These are phyloP conservation scores for Hypanus sabinus DNA, from an alignment of 2,113 vertebrate species.

Conservation along the genomic window DNA sequence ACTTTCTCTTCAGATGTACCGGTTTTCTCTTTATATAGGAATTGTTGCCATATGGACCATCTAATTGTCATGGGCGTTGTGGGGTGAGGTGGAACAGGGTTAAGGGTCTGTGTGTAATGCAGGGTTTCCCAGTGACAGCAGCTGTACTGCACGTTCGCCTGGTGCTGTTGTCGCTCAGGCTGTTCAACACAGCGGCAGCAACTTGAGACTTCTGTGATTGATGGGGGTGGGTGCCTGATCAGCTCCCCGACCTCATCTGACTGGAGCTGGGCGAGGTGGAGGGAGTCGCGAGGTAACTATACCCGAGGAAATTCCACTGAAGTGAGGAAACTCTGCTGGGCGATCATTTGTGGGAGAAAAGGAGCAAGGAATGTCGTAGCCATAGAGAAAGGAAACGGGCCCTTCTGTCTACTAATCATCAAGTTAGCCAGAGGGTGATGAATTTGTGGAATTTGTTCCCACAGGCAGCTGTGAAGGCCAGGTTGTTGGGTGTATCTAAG, in stretches of 20 bases:
- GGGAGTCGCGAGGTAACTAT: background rate
- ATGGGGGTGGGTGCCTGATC: background rate
- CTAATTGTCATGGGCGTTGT: no score
- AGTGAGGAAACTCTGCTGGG: background rate
- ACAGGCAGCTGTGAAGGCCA: no score
- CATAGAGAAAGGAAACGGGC: no score
- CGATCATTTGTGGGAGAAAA: background rate
- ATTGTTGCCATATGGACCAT: no score
- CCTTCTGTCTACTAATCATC: no score
- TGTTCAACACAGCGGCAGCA: background rate
- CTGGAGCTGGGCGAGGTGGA: background rate
- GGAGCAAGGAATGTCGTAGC: background rate
- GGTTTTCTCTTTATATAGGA: no score
- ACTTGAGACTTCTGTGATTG: background rate
- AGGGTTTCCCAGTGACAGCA: background rate
- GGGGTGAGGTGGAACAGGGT: background rate
- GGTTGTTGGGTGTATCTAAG: no score
- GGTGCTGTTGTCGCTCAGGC: background rate
- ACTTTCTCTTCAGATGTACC: no score
- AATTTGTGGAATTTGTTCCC: no score
- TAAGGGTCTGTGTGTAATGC: background rate
- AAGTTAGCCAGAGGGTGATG: no score
- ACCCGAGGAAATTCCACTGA: background rate
- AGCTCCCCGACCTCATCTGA: background rate
- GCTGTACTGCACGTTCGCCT: background rate